Evolutionary conservation across 35 echinoderm and acorn worm species (phyloP).

Genomic region (Strongylocentrotus purpuratus): DNA sequence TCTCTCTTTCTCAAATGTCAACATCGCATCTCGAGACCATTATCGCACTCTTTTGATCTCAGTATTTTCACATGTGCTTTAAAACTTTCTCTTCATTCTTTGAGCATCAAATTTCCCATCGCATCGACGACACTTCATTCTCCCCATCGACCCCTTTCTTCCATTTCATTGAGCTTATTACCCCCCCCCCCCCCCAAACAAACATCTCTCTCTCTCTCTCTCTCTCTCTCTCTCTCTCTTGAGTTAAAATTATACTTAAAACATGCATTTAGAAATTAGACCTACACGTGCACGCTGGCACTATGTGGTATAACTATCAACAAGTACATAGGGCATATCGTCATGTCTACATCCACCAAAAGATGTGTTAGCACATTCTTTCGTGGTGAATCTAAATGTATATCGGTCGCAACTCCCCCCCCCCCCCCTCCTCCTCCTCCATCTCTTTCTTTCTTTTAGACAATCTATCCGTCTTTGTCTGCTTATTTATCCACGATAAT

Average conservation of each 20-base stretch:
- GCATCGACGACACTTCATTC: neutral
- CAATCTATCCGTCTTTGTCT: no score
- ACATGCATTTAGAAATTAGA: no score
- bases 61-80: neutral
- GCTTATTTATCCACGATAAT: no score
- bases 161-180: neutral
- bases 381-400: no score
- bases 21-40: neutral
- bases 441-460: neutral
- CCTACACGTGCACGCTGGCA: neutral
- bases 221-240: no score
- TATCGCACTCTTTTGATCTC: neutral
- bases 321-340: no score
- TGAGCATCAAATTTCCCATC: neutral
- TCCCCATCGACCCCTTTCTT: neutral
- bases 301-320: no score
- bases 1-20: neutral
- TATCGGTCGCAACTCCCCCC: no score
- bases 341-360: no score
- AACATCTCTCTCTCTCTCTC: no score
- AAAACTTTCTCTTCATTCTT: neutral
- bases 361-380: no score
- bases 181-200: neutral
- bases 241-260: no score
- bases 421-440: neutral